A percentile compares a stretch with the other conserved stretches of the same genome.
Evolutionary conservation across 2,888 invertebrate species (phyloP).

Genomic region (Arctia plantaginis): DNA sequence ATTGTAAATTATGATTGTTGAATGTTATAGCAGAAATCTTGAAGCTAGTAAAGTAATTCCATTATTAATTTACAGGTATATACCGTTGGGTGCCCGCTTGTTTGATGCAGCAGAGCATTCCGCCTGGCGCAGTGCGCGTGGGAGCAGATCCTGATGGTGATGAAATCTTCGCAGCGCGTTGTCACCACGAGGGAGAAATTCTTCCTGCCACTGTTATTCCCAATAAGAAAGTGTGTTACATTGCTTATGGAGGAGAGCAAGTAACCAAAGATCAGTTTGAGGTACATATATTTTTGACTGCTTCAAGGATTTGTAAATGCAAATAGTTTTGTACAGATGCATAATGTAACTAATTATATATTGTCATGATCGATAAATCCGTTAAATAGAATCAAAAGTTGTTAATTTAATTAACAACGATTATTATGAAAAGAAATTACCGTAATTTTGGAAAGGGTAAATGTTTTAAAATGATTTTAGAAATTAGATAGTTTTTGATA

Average conservation of each 20-base stretch:
- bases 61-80: constrained; percentile 67
- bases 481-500: no score
- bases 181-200: constrained; percentile 88
- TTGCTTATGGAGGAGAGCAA: constrained; percentile 88
- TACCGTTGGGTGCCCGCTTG: constrained; percentile 84
- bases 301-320: neutral
- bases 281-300: constrained; percentile 62
- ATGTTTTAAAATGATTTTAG: no score
- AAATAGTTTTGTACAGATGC: neutral
- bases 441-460: no score
- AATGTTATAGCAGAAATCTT: neutral
- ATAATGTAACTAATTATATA: no score
- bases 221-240: constrained; percentile 88
- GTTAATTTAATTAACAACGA: no score
- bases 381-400: no score
- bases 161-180: constrained; percentile 91
- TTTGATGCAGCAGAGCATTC: constrained; percentile 79
- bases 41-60: neutral
- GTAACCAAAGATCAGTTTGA: constrained; percentile 88
- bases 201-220: constrained; percentile 90
- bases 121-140: constrained; percentile 80
- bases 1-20: no score
- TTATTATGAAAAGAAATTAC: no score
- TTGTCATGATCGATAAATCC: no score
- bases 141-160: constrained; percentile 91